Conservation (phyloP, 2,888 invertebrate genomes). For the Temnothorax rugatulus region DNA sequence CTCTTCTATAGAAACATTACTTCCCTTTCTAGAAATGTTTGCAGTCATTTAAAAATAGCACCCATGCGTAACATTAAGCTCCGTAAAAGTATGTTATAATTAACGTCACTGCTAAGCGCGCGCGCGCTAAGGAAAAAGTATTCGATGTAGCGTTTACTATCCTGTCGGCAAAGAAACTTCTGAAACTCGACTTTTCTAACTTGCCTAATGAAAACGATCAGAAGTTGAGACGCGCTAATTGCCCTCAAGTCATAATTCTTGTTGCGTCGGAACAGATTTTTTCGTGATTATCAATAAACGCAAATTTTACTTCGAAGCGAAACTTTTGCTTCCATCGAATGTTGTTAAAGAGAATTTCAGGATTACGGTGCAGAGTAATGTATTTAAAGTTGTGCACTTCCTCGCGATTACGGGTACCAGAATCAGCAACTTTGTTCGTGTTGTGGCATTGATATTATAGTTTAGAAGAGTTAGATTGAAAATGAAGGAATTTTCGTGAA, state of each 20-base stretch:
- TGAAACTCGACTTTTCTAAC: slow-evolving; percentile 18
- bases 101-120: slow-evolving; percentile 28
- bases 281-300: slow-evolving; percentile 5
- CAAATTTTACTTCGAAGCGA: slow-evolving; percentile 14
- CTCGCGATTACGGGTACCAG: not conserved
- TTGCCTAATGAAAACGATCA: slow-evolving; percentile 39
- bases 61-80: not conserved
- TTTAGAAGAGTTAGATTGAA: not conserved
- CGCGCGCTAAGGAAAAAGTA: slow-evolving; percentile 15
- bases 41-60: slow-evolving; percentile 58
- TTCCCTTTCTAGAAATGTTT: slow-evolving; percentile 26
- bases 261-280: slow-evolving; percentile 14
- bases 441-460: slow-evolving; percentile 1
- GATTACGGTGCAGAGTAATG: not conserved
- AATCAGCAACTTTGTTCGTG: not conserved
- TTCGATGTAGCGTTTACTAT: not conserved
- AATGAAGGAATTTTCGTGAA: not conserved
- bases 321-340: slow-evolving; percentile 5
- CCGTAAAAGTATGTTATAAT: slow-evolving; percentile 36
- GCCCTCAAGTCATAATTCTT: slow-evolving; percentile 23
- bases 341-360: slow-evolving; percentile 20
- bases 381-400: not conserved
- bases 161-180: not conserved
- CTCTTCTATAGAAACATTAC: not conserved
- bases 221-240: slow-evolving; percentile 37